Base-by-base conservation (phyloP, 2,888 invertebrate species). In the Acanthopleura granulata region DNA sequence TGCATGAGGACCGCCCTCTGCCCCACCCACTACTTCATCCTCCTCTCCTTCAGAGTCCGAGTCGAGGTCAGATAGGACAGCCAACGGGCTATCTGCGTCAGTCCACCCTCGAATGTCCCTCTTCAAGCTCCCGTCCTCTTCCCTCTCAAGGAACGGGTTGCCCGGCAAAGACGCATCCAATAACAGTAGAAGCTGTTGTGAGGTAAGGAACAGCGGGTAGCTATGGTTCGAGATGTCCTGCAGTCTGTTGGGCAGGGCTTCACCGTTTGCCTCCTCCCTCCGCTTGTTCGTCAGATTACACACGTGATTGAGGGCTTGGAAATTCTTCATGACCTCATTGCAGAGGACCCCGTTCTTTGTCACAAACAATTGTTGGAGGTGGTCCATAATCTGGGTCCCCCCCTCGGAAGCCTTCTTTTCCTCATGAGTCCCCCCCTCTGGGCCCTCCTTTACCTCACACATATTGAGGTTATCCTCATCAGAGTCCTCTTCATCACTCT, bases 161-260 rank as follows among this genome's bases (percentile, higher is more conserved):
- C 76, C 79, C 15, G 82, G 82, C 18, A 87, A 71, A 12, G 86
- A 86, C 11, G 83, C 87, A 79, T 87, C 87, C 66, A 88, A 77
- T 81, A 86, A 82, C 27, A 87, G 73, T 49, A 86, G 80, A n/a
- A 87, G 79, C 74, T 86, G 85, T 40, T 81, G 78, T 4, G 86
- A 85, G 3, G 86, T 88, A 22, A 87, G 73, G 57, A 88, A 88
- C 62, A 88, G 74, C 11, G 87, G 87, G 77, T 78, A 88, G 27
- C 76, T 70, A 40, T 49, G 22, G 49, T 57, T 40, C 1, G 27
- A 57, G 25, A 74, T 50, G 3, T 77, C 83, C 76, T 85, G 82
- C 12, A 86, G 77, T 12, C 79, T 74, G 73, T 77, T 77, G 0
- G 85, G 83, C 49, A 84, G 30, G 0, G 66, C 25, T 27, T 79